A percentile compares a stretch with the other conserved stretches of the same genome.
These are phyloP conservation scores for Mesitornis unicolor DNA, from an alignment of 2,113 vertebrate species.

Conservation along the genomic window DNA sequence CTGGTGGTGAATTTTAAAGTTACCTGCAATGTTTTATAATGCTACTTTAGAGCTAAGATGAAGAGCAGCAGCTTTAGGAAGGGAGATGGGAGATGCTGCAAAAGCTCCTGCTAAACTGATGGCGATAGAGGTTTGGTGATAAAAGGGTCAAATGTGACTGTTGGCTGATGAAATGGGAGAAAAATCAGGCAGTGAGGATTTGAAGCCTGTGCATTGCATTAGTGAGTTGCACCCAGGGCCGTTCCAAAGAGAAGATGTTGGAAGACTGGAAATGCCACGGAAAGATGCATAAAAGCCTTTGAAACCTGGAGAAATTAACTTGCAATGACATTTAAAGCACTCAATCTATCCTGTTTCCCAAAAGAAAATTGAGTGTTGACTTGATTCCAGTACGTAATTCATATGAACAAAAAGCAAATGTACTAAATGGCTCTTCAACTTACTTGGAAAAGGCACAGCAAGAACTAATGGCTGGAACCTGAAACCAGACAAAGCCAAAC, in stretches of 20 bases:
- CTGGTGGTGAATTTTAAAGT: background rate
- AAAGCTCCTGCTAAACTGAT: background rate
- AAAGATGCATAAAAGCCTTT: background rate
- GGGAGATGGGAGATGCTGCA: background rate
- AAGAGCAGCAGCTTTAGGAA: background rate
- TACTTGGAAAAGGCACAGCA: background rate
- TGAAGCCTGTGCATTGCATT: background rate
- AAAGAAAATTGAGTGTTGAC: background rate
- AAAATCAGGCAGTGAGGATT: background rate
- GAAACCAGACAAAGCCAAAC: background rate
- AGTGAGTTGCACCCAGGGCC: background rate
- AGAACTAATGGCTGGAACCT: background rate
- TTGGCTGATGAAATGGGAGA: background rate
- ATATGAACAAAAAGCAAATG: background rate
- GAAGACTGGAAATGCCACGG: background rate
- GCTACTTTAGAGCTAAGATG: background rate
- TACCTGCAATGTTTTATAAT: background rate
- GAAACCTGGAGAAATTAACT: background rate
- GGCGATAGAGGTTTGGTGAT: background rate
- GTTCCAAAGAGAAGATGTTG: background rate
- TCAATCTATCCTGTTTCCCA: rapidly evolving
- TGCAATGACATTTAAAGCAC: background rate
- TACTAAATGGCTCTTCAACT: background rate
- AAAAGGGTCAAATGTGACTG: background rate
- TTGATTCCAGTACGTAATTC: background rate